Evolutionary conservation across 1,140 invertebrate genomes (phyloP).

Genomic region (Ptiloglossa arizonensis): DNA sequence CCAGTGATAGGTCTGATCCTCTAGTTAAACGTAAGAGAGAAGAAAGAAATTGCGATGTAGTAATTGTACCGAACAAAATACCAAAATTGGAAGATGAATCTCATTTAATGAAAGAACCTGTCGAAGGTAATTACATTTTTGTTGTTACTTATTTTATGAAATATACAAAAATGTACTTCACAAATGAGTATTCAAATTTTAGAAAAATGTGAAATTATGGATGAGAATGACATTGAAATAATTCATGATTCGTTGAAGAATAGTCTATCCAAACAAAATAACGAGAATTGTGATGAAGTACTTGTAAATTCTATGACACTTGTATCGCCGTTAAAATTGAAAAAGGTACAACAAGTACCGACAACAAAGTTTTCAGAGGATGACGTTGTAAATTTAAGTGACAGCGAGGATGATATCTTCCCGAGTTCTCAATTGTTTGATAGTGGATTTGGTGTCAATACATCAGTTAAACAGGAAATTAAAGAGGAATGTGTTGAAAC

Average conservation of each 20-base stretch:
- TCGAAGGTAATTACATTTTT: conserved; percentile 20
- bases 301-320: background rate
- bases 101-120: background rate
- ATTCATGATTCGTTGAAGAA: conserved; percentile 32
- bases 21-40: conserved; percentile 3
- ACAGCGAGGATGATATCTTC: conserved; percentile 66
- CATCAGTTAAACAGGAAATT: conserved; percentile 35
- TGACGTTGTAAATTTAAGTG: conserved; percentile 66
- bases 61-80: conserved; percentile 42
- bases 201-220: background rate
- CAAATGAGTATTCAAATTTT: background rate
- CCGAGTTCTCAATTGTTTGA: conserved; percentile 70
- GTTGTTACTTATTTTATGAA: background rate
- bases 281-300: background rate
- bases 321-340: conserved; percentile 51
- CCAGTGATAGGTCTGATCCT: conserved; percentile 1
- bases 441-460: conserved; percentile 25
- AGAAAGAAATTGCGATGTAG: background rate
- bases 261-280: background rate
- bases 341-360: conserved; percentile 35
- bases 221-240: conserved; percentile 58
- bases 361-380: conserved; percentile 58
- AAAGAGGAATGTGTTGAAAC: conserved; percentile 39
- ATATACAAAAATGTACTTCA: background rate
- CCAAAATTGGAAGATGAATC: conserved; percentile 5